Conservation (phyloP, 2,113 vertebrate species). For the Anarhynchus alexandrinus region DNA sequence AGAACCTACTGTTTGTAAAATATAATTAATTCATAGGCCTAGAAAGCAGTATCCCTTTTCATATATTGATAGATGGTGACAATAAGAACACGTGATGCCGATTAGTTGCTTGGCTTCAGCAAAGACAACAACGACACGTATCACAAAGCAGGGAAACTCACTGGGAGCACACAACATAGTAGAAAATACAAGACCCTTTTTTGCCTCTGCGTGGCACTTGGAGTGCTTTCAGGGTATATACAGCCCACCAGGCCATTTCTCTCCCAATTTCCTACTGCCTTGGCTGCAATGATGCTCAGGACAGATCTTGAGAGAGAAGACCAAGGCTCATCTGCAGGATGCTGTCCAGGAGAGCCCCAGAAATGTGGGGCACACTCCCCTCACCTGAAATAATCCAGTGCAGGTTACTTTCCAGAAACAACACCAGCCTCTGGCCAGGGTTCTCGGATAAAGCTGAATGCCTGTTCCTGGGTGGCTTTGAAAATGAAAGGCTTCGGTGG, state of each 20-base stretch:
- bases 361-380: fast-evolving
- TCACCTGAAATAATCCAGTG: not conserved
- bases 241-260: not conserved
- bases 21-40: not conserved
- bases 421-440: not conserved
- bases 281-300: not conserved
- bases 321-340: fast-evolving
- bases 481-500: not conserved
- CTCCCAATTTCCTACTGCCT: not conserved
- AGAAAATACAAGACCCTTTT: not conserved
- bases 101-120: not conserved
- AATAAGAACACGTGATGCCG: not conserved
- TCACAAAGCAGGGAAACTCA: not conserved
- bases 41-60: not conserved
- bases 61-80: not conserved
- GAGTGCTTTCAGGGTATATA: not conserved
- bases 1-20: not conserved
- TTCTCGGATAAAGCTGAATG: fast-evolving
- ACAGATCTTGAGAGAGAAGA: not conserved
- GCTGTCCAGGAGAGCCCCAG: not conserved
- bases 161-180: not conserved
- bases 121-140: fast-evolving
- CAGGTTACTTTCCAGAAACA: not conserved
- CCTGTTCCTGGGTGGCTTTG: not conserved
- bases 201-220: fast-evolving